Conservation (phyloP, 2,888 invertebrate genomes). For the Sialis fuliginosa region DNA sequence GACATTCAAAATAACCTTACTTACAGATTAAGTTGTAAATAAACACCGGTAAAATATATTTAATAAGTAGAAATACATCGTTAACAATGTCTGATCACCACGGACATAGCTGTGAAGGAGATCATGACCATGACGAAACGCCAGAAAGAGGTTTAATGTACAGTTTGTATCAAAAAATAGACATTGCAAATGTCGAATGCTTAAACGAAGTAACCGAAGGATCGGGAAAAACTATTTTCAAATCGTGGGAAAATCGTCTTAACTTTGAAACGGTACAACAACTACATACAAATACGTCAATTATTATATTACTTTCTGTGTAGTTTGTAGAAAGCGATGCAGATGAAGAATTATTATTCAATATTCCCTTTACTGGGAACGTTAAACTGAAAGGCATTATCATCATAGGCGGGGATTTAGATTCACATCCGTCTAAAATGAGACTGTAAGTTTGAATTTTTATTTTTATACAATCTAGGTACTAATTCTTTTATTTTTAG, state of each 20-base stretch:
- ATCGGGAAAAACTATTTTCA: conserved; percentile 78
- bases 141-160: conserved; percentile 60
- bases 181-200: conserved; percentile 71
- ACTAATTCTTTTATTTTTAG: conserved; percentile 28
- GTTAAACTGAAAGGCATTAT: conserved; percentile 90
- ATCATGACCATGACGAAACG: conserved; percentile 41
- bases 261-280: conserved; percentile 49
- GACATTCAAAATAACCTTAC: too few species aligned
- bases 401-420: conserved; percentile 76
- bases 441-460: conserved; percentile 50
- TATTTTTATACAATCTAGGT: not conserved
- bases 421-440: conserved; percentile 69
- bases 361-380: conserved; percentile 92
- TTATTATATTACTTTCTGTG: conserved; percentile 17
- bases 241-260: conserved; percentile 75
- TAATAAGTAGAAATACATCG: too few species aligned
- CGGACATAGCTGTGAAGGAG: conserved; percentile 39
- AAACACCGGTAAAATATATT: too few species aligned
- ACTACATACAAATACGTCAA: not conserved
- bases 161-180: conserved; percentile 78
- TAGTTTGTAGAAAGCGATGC: conserved; percentile 93
- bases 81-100: conserved; percentile 17
- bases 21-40: too few species aligned
- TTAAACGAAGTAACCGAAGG: conserved; percentile 78
- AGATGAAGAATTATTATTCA: conserved; percentile 90